Evolutionary conservation across 2,797 vertebrate species (phyloP).

Genomic region (Sphaeramia orbicularis): DNA sequence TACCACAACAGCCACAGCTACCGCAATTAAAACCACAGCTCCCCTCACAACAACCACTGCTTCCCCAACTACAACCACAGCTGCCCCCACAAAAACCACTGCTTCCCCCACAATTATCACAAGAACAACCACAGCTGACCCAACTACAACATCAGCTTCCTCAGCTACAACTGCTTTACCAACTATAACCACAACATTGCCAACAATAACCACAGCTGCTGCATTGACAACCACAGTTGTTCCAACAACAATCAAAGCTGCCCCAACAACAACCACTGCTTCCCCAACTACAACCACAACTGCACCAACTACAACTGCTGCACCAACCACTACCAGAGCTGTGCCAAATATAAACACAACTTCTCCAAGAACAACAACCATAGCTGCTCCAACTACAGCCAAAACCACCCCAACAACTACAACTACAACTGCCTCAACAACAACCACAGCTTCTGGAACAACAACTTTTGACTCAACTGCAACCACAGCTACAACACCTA

Average conservation of each 20-base stretch:
- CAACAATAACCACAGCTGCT: not conserved
- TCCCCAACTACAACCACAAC: not conserved
- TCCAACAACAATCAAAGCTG: not conserved
- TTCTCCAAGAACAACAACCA: not conserved
- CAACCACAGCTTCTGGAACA: not conserved
- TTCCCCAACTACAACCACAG: no score
- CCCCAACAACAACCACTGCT: not conserved
- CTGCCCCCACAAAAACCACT: no score
- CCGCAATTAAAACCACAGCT: conserved; percentile 5
- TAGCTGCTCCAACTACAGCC: not conserved
- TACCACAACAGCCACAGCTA: not conserved
- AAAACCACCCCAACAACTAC: not conserved
- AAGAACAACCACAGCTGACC: not conserved
- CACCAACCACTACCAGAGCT: not conserved
- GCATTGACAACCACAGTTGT: no score
- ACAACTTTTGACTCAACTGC: no score
- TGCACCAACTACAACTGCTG: no score
- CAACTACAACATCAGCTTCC: not conserved
- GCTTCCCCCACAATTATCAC: no score
- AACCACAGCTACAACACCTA: not conserved
- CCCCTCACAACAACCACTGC: not conserved
- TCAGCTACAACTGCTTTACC: not conserved
- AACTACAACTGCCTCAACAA: not conserved
- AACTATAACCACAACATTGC: not conserved
- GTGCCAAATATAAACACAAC: not conserved